Percentiles rank a stretch among this genome's conserved stretches.
Conservation (phyloP, 2,113 vertebrate species). For the Empidonax traillii region DNA sequence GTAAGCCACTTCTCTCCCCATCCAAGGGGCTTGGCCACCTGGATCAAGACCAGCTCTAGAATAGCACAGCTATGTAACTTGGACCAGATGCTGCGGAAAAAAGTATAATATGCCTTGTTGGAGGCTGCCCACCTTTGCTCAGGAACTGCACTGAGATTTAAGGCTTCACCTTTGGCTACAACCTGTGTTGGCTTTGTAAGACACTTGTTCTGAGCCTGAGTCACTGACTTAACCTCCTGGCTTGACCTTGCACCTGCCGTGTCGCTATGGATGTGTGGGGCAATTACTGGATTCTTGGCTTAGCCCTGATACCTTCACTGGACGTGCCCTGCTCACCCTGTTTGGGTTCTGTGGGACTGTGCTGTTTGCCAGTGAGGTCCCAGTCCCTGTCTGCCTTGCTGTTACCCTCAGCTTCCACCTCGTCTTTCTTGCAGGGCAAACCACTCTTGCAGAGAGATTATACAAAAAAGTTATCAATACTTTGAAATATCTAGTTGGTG, state of each 20-base stretch:
- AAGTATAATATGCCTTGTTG: neutral
- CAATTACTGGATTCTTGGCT: neutral
- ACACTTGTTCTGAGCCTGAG: neutral
- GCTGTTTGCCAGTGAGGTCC: neutral
- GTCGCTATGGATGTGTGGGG: neutral
- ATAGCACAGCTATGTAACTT: neutral
- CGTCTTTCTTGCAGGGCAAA: neutral
- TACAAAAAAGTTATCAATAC: neutral
- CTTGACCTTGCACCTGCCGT: neutral
- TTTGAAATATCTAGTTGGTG: neutral
- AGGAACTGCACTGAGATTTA: neutral
- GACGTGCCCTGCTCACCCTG: neutral
- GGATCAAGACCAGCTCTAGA: neutral
- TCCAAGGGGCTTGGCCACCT: neutral
- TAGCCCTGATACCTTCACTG: neutral
- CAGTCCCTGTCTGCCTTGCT: neutral
- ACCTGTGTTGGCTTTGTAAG: neutral
- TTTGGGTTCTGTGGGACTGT: neutral
- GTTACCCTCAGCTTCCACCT: neutral
- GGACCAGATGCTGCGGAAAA: neutral
- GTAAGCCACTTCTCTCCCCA: neutral
- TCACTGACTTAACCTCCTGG: neutral
- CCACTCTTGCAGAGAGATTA: neutral
- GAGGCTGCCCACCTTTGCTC: neutral
- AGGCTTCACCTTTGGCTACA: neutral